Evolutionary conservation across 2,888 invertebrate species (phyloP), one percentile per base, ranked within the genome.

Genomic region (Protodeltote pygarga): DNA sequence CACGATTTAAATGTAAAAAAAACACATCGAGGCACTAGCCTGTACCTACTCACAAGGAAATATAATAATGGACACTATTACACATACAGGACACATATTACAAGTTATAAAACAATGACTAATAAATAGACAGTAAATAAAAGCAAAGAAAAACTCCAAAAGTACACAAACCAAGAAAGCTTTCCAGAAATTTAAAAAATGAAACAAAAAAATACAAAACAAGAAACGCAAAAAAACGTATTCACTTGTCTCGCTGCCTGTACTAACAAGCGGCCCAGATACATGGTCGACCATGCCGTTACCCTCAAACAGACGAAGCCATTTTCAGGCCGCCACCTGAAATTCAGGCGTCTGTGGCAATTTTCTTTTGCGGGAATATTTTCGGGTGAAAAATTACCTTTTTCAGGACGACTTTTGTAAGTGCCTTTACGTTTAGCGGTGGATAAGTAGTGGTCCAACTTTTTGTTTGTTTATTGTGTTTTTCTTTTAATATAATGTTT

Each of bases 341-440:
- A 66, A 42, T 52, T 60, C 59, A 50, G 41, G 33, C 48, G 38
- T 46, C 39, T 45, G 40, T 23, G 40, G 46, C 65, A 69, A 69
- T 69, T 65, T 69, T 66, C 69, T 61, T 59, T 38, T 10, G 15
- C 42, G n/a, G 15, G 52, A 50, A 65, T 69, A 66, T 69, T 65
- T 65, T 47, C 50, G 32, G 29, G 55, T 49, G 51, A 66, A 49
- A 63, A 63, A 59, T 57, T 32, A 31, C 48, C 42, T 48, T 63
- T 57, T 62, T 37, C 25, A 28, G 32, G 9, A 39, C 27, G 15
- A 42, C 24, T 21, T 14, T 11, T 24, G 4, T 62, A 33, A 54
- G 55, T 46, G 54, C 3, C 44, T 39, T 27, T 25, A 19, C 10
- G 27, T 45, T 19, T 25, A 15, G 44, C 29, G 37, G 45, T 32